Percentiles rank a stretch among this genome's conserved stretches.
Evolutionary conservation across 2,113 vertebrate species (phyloP).

Genomic region (Tricholaema leucomelas): DNA sequence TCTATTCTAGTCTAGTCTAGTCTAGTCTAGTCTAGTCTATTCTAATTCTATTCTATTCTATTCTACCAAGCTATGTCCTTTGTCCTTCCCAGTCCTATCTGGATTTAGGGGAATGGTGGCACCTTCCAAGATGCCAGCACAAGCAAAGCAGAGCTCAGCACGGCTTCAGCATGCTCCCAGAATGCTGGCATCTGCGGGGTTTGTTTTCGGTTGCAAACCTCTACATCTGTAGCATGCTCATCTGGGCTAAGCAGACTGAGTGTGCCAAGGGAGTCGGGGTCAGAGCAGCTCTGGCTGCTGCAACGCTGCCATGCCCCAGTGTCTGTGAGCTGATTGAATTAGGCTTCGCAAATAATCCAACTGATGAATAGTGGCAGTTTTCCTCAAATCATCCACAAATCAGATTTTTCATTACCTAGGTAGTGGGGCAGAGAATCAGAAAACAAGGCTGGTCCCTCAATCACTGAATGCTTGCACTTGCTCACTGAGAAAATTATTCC

Average conservation of each 20-base stretch:
- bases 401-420: constrained; percentile 47
- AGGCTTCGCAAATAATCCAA: constrained; percentile 19
- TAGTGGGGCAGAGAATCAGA: background rate
- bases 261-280: background rate
- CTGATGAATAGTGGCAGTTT: constrained; percentile 57
- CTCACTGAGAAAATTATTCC: background rate
- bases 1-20: no score
- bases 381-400: constrained; percentile 54
- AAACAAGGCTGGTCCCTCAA: constrained; percentile 6
- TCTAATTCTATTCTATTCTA: no score
- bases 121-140: background rate
- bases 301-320: background rate
- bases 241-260: background rate
- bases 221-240: background rate
- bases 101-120: fast-evolving
- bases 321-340: constrained; percentile 31
- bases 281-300: background rate
- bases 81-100: background rate
- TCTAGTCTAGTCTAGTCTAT: no score
- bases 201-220: background rate
- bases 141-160: background rate
- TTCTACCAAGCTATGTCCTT: background rate
- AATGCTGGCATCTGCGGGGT: fast-evolving
- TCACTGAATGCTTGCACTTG: background rate
- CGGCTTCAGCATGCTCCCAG: background rate